A percentile compares a stretch with the other conserved stretches of the same genome.
These are phyloP conservation scores for Strongylocentrotus purpuratus DNA, from an alignment of 35 echinoderm and acorn worm genomes.

Conservation along the genomic window DNA sequence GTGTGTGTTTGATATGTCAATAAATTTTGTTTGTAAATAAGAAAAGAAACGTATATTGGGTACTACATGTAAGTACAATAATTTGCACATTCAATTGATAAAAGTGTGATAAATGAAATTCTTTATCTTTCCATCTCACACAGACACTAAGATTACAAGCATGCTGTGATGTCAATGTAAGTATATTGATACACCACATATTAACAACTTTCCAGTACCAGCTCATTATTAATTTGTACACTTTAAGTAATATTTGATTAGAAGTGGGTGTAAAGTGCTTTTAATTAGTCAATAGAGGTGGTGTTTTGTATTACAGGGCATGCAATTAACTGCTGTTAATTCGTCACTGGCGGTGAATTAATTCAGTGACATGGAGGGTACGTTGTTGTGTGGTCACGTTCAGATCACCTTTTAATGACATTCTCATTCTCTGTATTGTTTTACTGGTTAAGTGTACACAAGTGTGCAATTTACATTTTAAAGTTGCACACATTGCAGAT, in stretches of 20 bases:
- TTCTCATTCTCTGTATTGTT: not conserved
- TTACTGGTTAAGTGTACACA: no score
- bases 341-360: not conserved
- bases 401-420: not conserved
- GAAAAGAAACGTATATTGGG: no score
- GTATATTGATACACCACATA: conserved; percentile 53
- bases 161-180: conserved; percentile 87
- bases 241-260: not conserved
- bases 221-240: not conserved
- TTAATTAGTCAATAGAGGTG: not conserved
- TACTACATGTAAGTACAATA: no score
- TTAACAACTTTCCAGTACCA: no score
- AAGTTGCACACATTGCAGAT: not conserved
- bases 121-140: not conserved
- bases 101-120: no score
- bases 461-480: not conserved
- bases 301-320: not conserved
- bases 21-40: no score
- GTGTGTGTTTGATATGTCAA: no score
- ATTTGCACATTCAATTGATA: no score
- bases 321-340: not conserved
- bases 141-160: conserved; percentile 76
- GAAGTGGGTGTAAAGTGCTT: not conserved
- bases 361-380: not conserved
- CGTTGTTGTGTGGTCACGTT: not conserved